Base-by-base conservation (phyloP, 2,888 invertebrate species). In the Glyphotaelius pellucidus region DNA sequence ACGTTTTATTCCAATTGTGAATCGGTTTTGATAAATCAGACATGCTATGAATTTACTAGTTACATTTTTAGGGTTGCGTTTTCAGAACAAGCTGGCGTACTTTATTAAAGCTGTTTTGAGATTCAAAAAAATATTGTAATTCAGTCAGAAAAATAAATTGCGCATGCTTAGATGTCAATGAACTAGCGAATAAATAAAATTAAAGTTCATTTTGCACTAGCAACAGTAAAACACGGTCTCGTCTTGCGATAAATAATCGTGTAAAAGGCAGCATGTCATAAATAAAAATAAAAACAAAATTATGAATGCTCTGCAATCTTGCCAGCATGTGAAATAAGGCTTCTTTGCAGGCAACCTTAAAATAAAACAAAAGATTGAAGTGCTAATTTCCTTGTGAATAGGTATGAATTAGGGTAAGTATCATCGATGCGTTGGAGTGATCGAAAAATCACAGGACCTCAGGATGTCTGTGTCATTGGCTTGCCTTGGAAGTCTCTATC, bases 1-100 rank as follows among this genome's bases (percentile, higher is more conserved):
- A 32, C 14, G 81, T 32, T 32, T 35, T 25, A 83, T 32, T 32
- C 25, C 14, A 32, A 32, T 32, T 83, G 83, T 83, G 35, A 83
- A 83, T 86, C n/a, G 14, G 19, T 15, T 42, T 86, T 86, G 35
- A 86, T 86, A 35, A 86, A 42, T 25, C 30, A 38, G 52, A 86
- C 86, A 86, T 47, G 86, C 86, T 30, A 52, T 86, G 42, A 86
- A 86, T 42, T 47, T 35, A 38, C 35, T 83, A 38, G 67, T 67
- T 25, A 67, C 67, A 67, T 67, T 67, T 67, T 67, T 67, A 25
- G 25, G 67, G 25, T 25, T n/a, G 25, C 25, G 67, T n/a, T 67
- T 52, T 25, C 15, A 15, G 47, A 47, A 47, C 14, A 14, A 15
- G 47, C 47, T 47, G 47, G 25, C 25, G 67, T 25, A 67, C 25